Evolutionary conservation across 2,888 invertebrate species (phyloP).

Genomic region (Netelia fuscicornis): DNA sequence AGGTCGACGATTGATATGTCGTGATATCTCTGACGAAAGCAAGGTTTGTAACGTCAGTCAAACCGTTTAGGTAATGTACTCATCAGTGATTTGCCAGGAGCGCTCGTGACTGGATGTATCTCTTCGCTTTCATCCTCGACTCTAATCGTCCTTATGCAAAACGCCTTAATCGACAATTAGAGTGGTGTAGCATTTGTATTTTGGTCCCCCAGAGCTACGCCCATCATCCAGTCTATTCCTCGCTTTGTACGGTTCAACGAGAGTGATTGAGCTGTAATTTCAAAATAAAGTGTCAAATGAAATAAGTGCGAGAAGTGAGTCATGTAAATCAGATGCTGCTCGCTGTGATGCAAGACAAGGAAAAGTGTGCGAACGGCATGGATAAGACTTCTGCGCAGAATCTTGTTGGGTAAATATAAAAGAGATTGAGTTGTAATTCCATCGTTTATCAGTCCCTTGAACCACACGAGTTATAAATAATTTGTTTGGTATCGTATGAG

Average conservation of each 20-base stretch:
- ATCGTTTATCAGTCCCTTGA: too few relatives aligned
- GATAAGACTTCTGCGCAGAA: neutral
- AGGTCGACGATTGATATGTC: too few relatives aligned
- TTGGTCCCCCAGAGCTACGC: neutral
- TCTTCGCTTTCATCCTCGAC: neutral
- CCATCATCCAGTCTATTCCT: neutral
- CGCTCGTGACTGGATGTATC: conserved; percentile 22
- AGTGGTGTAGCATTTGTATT: neutral
- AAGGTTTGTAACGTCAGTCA: neutral
- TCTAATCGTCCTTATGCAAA: conserved; percentile 36
- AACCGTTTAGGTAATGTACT: neutral
- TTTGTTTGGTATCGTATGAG: too few relatives aligned
- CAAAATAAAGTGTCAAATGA: conserved; percentile 26
- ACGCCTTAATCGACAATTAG: conserved; percentile 18
- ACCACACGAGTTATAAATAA: too few relatives aligned
- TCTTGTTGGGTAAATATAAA: neutral
- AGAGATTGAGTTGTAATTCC: neutral
- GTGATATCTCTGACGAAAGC: neutral
- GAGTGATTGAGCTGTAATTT: conserved; percentile 22
- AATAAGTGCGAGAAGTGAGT: conserved; percentile 17
- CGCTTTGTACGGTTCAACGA: neutral
- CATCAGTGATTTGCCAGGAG: conserved; percentile 22
- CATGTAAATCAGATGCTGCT: neutral
- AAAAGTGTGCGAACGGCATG: conserved; percentile 9
- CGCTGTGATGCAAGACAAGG: conserved; percentile 21